Percentiles rank a stretch among this genome's conserved stretches.
Evolutionary conservation across 2,113 vertebrate species (phyloP).

Genomic region (Petromus typicus): DNA sequence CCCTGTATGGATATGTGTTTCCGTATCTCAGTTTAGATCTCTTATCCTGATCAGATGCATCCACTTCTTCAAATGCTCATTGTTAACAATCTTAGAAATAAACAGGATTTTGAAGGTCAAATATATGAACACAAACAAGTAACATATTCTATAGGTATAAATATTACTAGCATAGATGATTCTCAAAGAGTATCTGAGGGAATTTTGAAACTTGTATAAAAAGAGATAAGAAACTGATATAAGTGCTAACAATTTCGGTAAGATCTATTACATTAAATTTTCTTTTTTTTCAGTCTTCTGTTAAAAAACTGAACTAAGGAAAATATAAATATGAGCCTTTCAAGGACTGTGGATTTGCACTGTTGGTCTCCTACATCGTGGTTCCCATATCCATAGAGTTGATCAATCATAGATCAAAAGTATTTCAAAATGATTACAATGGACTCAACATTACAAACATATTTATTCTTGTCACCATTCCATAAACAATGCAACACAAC

Average conservation of each 20-base stretch:
- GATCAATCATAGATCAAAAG: neutral
- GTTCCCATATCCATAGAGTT: neutral
- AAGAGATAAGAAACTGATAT: neutral
- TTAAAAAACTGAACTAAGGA: neutral
- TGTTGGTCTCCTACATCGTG: neutral
- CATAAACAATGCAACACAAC: neutral
- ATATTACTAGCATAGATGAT: neutral
- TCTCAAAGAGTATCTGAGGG: neutral
- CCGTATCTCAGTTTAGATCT: neutral
- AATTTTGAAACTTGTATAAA: neutral
- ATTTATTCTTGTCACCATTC: neutral
- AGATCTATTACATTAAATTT: neutral
- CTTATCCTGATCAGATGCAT: neutral
- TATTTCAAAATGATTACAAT: neutral
- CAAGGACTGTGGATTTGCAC: neutral
- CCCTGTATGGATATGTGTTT: neutral
- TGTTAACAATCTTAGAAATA: neutral
- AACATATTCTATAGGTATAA: neutral
- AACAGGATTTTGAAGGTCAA: neutral
- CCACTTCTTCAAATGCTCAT: accelerated
- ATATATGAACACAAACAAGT: neutral
- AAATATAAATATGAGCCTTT: constrained; percentile 8
- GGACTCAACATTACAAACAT: neutral
- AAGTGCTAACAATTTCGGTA: neutral
- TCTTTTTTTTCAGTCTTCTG: neutral